Conservation (phyloP, 2,888 invertebrate species). For the Ormyrus thymus region DNA sequence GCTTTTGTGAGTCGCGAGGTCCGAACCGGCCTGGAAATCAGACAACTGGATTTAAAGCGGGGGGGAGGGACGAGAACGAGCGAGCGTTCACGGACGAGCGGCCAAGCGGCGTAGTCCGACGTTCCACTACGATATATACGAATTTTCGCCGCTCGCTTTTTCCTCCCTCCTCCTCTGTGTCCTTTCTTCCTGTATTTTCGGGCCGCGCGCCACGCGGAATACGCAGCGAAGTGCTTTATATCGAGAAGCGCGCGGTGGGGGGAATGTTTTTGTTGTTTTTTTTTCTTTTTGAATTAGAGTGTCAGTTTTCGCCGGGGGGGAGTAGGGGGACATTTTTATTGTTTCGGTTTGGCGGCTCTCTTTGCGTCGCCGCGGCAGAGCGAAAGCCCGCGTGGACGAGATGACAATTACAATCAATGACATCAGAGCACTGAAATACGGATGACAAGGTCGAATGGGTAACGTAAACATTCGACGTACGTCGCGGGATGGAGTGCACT, state of each 20-base stretch:
- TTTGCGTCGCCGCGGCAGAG: background rate
- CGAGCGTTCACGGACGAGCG: slow-evolving; percentile 20
- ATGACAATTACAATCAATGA: background rate
- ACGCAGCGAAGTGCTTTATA: too few relatives aligned
- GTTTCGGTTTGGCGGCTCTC: too few relatives aligned
- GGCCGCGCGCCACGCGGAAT: too few relatives aligned
- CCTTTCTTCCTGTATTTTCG: background rate
- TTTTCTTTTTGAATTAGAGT: too few relatives aligned
- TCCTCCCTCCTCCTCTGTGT: background rate
- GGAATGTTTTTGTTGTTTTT: background rate
- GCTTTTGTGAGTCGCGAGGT: background rate
- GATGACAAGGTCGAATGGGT: background rate
- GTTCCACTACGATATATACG: slow-evolving; percentile 9
- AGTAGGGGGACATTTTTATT: too few relatives aligned
- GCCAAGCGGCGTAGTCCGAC: slow-evolving; percentile 7
- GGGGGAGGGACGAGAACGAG: background rate
- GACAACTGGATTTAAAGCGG: slow-evolving; percentile 38
- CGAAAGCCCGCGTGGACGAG: background rate
- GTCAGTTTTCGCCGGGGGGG: too few relatives aligned
- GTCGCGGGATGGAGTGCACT: too few relatives aligned
- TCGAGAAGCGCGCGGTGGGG: background rate
- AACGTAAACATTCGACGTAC: too few relatives aligned
- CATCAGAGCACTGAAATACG: background rate
- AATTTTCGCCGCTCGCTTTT: slow-evolving; percentile 21
- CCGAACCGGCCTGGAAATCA: slow-evolving; percentile 15